Conservation (phyloP, 2,797 vertebrate genomes). For the Enteromius afrohamiltoni region DNA sequence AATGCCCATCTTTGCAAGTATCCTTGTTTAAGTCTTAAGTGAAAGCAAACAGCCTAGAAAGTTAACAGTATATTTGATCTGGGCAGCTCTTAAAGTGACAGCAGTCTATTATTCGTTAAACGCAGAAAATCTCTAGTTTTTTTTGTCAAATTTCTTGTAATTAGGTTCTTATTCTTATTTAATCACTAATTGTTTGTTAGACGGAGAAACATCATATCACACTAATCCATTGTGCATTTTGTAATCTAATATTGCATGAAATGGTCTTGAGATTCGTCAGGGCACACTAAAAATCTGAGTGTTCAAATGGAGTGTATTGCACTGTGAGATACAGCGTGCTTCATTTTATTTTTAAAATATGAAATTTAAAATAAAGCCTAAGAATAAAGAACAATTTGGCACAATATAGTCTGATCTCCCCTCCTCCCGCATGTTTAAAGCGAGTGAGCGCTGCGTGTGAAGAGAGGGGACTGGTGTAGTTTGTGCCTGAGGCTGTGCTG, state of each 20-base stretch:
- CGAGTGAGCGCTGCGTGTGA: conserved; percentile 65
- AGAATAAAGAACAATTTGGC: conserved; percentile 25
- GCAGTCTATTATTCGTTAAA: neutral
- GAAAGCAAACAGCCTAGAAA: neutral
- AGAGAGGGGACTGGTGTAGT: conserved; percentile 59
- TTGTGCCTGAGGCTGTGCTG: conserved; percentile 69
- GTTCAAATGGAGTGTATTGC: neutral
- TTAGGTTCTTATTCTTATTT: neutral
- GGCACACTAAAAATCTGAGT: neutral
- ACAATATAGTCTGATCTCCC: conserved; percentile 46
- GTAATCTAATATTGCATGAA: neutral
- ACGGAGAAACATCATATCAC: neutral
- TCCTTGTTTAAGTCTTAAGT: neutral
- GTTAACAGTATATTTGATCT: neutral
- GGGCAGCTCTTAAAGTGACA: neutral
- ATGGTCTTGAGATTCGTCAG: neutral
- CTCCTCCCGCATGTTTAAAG: conserved; percentile 67
- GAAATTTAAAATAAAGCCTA: neutral
- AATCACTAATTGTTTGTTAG: neutral
- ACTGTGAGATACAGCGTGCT: neutral
- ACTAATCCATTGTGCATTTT: neutral
- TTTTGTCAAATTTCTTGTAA: neutral
- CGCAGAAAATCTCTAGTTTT: neutral
- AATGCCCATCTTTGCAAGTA: neutral
- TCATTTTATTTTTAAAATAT: neutral